phyloP scores from a whole-genome alignment of 2,113 vertebrate genomes.

The Gobius niger region DNA sequence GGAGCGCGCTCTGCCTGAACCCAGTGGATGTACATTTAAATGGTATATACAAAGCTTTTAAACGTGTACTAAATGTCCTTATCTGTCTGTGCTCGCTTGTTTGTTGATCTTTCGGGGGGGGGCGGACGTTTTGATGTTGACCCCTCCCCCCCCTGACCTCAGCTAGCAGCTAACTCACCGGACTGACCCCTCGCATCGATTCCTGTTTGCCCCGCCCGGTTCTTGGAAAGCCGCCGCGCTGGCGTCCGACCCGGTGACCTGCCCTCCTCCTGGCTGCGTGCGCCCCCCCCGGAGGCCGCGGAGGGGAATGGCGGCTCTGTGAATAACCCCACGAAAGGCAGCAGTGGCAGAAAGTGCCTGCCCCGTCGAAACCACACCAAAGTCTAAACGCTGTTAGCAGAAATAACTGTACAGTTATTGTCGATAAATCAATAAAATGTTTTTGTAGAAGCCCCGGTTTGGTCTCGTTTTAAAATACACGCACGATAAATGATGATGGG shows the following conservation, averaged over 20 bases:
- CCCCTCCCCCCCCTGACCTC: slow-evolving; percentile 63
- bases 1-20: slow-evolving; percentile 34
- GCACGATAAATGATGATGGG: no score
- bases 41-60: slow-evolving; percentile 44
- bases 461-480: not conserved
- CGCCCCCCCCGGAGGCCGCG: not conserved
- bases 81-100: slow-evolving; percentile 66
- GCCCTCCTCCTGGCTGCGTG: no score
- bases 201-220: no score
- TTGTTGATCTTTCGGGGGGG: slow-evolving; percentile 51
- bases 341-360: slow-evolving; percentile 35
- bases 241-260: not conserved
- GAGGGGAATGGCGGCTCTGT: not conserved
- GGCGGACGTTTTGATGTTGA: slow-evolving; percentile 49
- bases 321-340: slow-evolving; percentile 38
- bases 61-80: slow-evolving; percentile 50
- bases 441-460: slow-evolving; percentile 70
- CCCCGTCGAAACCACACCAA: slow-evolving; percentile 79
- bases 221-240: slow-evolving; percentile 48
- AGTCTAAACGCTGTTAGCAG: slow-evolving; percentile 82
- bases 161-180: slow-evolving; percentile 42
- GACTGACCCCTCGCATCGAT: no score
- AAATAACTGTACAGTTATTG: slow-evolving; percentile 75
- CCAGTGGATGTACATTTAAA: slow-evolving; percentile 70
- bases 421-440: slow-evolving; percentile 80